Percentiles rank a stretch among this genome's conserved stretches.
Conservation (phyloP, 2,113 vertebrate genomes). For the Aythya baeri region DNA sequence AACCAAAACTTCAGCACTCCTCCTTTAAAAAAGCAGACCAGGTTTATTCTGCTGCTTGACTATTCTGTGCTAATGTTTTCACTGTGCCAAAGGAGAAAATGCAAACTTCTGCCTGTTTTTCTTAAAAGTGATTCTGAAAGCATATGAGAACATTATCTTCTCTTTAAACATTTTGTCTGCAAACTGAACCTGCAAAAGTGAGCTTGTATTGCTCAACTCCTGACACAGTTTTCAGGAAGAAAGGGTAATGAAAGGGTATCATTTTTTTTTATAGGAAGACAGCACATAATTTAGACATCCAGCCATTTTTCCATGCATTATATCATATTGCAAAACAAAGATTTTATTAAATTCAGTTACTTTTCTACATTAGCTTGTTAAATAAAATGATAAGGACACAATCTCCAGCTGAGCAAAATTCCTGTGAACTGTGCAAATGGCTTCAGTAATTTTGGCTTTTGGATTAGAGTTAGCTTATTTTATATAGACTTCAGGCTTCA, state of each 20-base stretch:
- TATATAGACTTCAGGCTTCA: neutral
- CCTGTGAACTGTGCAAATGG: neutral
- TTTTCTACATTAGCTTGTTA: conserved; percentile 23
- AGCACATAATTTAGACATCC: neutral
- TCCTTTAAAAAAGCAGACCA: neutral
- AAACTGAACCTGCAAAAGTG: neutral
- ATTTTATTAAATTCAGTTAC: conserved; percentile 18
- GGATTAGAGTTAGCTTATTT: neutral
- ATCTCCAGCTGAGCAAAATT: neutral
- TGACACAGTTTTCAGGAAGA: conserved; percentile 12
- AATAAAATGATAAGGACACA: neutral
- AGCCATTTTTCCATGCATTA: conserved; percentile 5
- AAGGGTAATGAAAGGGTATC: conserved; percentile 27
- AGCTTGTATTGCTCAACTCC: neutral
- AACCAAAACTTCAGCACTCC: neutral
- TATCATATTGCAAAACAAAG: conserved; percentile 26
- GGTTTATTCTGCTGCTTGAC: neutral
- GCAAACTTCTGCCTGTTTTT: neutral
- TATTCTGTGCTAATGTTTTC: neutral
- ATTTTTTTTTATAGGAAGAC: neutral
- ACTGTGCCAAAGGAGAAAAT: neutral
- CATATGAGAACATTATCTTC: neutral
- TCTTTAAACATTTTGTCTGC: neutral
- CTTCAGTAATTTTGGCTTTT: neutral
- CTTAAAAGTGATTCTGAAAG: neutral